Evolutionary conservation across 1,140 invertebrate species (phyloP).

Genomic region (Luehdorfia chinensis): DNA sequence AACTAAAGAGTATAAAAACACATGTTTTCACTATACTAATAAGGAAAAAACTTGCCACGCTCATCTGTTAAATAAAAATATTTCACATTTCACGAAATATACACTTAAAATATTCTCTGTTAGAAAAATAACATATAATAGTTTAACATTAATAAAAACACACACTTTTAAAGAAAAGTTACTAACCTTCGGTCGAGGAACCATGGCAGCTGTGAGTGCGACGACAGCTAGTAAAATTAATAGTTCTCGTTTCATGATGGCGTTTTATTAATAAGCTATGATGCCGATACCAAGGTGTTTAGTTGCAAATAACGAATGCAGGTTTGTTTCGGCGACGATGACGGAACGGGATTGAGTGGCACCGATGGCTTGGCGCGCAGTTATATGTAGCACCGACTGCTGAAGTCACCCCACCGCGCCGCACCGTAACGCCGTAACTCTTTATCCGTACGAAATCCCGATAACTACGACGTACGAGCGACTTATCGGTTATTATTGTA

Average conservation of each 20-base stretch:
- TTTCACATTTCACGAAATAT: too few relatives aligned
- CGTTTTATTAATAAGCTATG: not conserved
- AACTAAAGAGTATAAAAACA: too few relatives aligned
- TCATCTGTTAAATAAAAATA: not conserved
- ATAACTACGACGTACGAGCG: slow-evolving; percentile 10
- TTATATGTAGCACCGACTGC: slow-evolving; percentile 13
- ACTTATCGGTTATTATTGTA: not conserved
- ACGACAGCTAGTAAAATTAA: slow-evolving; percentile 3
- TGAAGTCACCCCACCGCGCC: not conserved
- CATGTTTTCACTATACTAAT: not conserved
- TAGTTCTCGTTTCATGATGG: slow-evolving; percentile 3
- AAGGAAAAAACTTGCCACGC: not conserved
- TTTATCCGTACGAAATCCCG: not conserved
- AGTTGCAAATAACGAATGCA: slow-evolving; percentile 7
- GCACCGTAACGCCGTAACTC: not conserved
- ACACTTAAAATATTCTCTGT: too few relatives aligned
- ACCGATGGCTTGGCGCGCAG: slow-evolving; percentile 1
- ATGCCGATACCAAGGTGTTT: not conserved
- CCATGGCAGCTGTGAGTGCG: slow-evolving; percentile 1
- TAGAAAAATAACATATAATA: too few relatives aligned
- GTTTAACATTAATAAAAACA: too few relatives aligned
- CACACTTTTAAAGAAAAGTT: too few relatives aligned
- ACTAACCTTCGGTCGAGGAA: slow-evolving; percentile 1
- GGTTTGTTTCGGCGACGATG: slow-evolving; percentile 1
- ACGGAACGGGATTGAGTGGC: slow-evolving; percentile 10